A percentile compares a stretch with the other conserved stretches of the same genome.
phyloP scores from a whole-genome alignment of 2,797 vertebrate genomes.

The Morelia viridis region DNA sequence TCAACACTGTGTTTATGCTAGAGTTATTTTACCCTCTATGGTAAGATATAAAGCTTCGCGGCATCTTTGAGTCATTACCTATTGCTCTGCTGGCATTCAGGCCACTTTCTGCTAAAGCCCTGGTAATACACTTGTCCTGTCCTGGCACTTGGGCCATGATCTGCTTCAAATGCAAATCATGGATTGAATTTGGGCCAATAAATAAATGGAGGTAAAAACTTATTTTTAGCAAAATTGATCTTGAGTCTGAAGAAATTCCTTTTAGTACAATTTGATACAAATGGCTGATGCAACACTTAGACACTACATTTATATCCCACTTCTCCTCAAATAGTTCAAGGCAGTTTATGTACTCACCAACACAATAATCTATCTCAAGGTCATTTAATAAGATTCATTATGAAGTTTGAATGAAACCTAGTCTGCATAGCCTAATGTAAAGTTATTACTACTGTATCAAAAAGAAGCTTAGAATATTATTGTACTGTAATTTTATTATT shows the following conservation, averaged over 20 bases:
- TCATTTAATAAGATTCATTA: neutral
- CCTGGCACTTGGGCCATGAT: neutral
- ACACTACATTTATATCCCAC: neutral
- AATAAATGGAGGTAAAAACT: neutral
- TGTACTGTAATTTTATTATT: neutral
- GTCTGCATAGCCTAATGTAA: neutral
- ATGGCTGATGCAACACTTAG: neutral
- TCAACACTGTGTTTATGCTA: neutral
- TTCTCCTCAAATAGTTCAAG: neutral
- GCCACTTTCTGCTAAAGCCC: neutral
- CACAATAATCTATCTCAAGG: neutral
- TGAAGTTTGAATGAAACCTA: neutral
- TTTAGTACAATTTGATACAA: neutral
- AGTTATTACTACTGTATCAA: neutral
- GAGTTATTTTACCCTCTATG: neutral
- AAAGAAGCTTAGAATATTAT: neutral
- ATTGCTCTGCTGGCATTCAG: neutral
- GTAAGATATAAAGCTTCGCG: neutral
- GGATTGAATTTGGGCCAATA: neutral
- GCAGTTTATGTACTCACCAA: neutral
- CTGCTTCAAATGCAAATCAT: neutral
- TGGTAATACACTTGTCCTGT: neutral
- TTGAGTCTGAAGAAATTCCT: neutral
- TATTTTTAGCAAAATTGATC: neutral
- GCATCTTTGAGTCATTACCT: neutral